Percentiles rank a stretch among this genome's conserved stretches.
phyloP scores from a whole-genome alignment of 1,140 invertebrate genomes.

The Cotesia vestalis region DNA sequence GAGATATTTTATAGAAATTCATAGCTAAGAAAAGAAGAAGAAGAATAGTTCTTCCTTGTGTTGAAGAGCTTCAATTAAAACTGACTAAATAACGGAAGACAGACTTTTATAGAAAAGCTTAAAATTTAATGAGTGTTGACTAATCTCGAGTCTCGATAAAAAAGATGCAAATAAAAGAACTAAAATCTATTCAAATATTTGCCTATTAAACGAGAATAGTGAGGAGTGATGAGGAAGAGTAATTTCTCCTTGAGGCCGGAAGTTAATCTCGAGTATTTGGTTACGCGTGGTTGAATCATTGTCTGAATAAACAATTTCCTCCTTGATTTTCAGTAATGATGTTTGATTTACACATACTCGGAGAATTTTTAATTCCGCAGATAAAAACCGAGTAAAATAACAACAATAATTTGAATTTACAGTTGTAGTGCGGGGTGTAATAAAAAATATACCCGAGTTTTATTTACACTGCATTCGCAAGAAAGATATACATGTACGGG shows the following conservation, averaged over 20 bases:
- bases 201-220: too few relatives aligned
- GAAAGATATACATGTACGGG: slow-evolving; percentile 1
- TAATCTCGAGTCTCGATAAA: too few relatives aligned
- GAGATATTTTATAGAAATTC: too few relatives aligned
- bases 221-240: neutral
- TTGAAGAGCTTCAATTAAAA: too few relatives aligned
- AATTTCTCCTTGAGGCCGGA: slow-evolving; percentile 15
- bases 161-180: too few relatives aligned
- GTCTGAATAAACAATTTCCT: slow-evolving; percentile 28
- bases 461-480: neutral
- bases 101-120: too few relatives aligned
- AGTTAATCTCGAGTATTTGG: slow-evolving; percentile 33
- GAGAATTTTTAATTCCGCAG: slow-evolving; percentile 21
- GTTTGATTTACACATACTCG: slow-evolving; percentile 33
- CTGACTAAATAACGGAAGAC: too few relatives aligned
- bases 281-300: slow-evolving; percentile 31
- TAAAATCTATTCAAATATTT: too few relatives aligned
- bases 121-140: too few relatives aligned
- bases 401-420: slow-evolving; percentile 7
- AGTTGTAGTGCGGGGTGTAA: slow-evolving; percentile 3
- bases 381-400: neutral
- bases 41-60: too few relatives aligned
- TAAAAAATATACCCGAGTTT: neutral
- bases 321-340: slow-evolving; percentile 31
- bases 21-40: too few relatives aligned